Conservation (phyloP, 2,888 invertebrate genomes). For the Eupithecia abbreviata region DNA sequence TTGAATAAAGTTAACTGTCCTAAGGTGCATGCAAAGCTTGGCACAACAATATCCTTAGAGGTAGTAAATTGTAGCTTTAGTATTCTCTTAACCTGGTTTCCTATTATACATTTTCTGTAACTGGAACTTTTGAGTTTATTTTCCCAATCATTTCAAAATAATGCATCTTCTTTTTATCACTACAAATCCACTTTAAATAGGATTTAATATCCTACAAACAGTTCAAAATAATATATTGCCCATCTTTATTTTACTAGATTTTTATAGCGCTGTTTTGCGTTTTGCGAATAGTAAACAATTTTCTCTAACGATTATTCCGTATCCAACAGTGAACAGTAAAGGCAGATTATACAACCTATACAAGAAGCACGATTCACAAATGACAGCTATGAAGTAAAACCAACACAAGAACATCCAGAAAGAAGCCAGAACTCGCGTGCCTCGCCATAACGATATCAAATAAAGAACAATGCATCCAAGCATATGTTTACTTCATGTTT, state of each 20-base stretch:
- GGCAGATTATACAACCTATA: not conserved
- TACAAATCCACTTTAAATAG: not conserved
- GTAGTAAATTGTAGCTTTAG: no score
- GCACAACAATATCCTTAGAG: no score
- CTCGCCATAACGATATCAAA: conserved; percentile 9
- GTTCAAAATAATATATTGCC: conserved; percentile 28
- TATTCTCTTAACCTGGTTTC: not conserved
- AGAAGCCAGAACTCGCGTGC: conserved; percentile 3
- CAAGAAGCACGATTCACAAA: not conserved
- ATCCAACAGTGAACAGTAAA: conserved; percentile 14
- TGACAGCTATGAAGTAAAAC: not conserved
- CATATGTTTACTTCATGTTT: conserved; percentile 61
- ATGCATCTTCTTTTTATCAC: not conserved
- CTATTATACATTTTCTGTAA: not conserved
- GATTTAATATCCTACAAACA: conserved; percentile 10
- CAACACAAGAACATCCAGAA: not conserved
- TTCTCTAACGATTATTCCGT: conserved; percentile 20
- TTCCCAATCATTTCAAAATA: not conserved
- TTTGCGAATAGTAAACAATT: conserved; percentile 21
- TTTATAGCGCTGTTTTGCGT: conserved; percentile 18
- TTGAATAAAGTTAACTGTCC: not conserved
- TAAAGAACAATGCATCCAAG: conserved; percentile 59
- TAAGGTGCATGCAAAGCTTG: not conserved
- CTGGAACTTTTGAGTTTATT: not conserved
- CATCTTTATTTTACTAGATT: conserved; percentile 23